Evolutionary conservation across 2,113 vertebrate genomes (phyloP).

Genomic region (Glaucomys volans): DNA sequence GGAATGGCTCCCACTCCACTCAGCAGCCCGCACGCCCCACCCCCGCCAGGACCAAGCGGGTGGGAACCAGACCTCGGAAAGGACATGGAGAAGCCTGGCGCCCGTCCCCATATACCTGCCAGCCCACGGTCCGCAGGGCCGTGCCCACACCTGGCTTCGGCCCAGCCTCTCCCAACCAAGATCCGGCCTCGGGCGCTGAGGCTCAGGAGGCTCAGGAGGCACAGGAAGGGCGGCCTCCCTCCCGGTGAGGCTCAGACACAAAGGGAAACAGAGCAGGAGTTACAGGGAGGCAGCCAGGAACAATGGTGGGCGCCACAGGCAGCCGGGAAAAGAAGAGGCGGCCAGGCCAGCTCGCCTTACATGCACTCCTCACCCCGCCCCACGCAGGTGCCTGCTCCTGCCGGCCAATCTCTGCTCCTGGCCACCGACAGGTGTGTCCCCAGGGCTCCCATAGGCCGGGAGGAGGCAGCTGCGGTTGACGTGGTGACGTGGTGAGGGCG

Average conservation of each 20-base stretch:
- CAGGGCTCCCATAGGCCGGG: constrained; percentile 87
- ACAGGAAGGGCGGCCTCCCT: background rate
- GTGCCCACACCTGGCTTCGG: background rate
- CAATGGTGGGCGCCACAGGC: constrained; percentile 31
- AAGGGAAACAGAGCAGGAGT: background rate
- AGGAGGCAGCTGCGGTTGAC: constrained; percentile 66
- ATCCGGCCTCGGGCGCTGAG: background rate
- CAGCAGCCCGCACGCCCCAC: background rate
- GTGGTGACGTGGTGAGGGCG: constrained; percentile 20
- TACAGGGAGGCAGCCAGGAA: background rate
- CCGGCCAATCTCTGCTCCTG: constrained; percentile 92
- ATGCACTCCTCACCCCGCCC: constrained; percentile 93
- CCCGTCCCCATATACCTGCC: constrained; percentile 60
- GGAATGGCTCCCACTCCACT: constrained; percentile 79
- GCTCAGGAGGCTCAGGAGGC: background rate
- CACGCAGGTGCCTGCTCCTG: constrained; percentile 95
- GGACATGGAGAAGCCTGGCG: constrained; percentile 58
- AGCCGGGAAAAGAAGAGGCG: constrained; percentile 90
- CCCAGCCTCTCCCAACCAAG: background rate
- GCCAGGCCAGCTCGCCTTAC: constrained; percentile 96
- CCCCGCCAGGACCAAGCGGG: background rate
- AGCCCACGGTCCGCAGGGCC: background rate
- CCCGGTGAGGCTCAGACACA: background rate
- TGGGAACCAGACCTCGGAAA: constrained; percentile 45
- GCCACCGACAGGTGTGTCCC: constrained; percentile 96